These are phyloP conservation scores for Phytoseiulus persimilis DNA, from an alignment of 2,888 invertebrate species.

Conservation along the genomic window DNA sequence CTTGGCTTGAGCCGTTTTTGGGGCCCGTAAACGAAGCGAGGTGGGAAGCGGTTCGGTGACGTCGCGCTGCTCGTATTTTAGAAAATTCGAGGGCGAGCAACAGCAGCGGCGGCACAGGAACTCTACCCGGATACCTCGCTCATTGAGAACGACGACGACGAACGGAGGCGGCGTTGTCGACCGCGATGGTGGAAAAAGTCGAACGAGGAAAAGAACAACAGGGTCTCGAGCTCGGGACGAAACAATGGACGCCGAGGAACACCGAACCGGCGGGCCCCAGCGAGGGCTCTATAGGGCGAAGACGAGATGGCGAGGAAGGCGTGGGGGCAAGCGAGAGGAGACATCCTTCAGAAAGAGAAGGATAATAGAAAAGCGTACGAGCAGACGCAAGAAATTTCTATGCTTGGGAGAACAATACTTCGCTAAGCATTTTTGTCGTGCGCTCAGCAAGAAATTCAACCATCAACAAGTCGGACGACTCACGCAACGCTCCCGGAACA, in stretches of 20 bases:
- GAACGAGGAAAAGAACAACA: not conserved
- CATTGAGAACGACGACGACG: not conserved
- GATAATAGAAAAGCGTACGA: not conserved
- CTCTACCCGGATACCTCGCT: not conserved
- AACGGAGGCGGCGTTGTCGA: not conserved
- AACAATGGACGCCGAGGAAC: not conserved
- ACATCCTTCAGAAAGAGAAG: not conserved
- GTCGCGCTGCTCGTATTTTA: too few relatives aligned
- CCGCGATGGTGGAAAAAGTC: not conserved
- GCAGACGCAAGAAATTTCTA: not conserved
- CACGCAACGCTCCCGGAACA: not conserved
- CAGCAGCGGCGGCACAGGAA: too few relatives aligned
- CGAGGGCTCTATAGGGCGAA: not conserved
- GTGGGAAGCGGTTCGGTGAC: too few relatives aligned
- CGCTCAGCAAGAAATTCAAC: not conserved
- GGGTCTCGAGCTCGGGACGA: not conserved
- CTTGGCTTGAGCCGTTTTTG: too few relatives aligned
- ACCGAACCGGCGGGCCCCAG: not conserved
- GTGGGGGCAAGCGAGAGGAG: not conserved
- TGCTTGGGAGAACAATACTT: not conserved
- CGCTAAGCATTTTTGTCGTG: not conserved
- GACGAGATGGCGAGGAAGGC: not conserved
- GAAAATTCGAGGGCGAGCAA: too few relatives aligned
- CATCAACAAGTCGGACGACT: not conserved
- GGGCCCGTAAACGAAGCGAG: too few relatives aligned